phyloP scores from a whole-genome alignment of 2,888 invertebrate genomes.

The Scaptomyza polygonia region DNA sequence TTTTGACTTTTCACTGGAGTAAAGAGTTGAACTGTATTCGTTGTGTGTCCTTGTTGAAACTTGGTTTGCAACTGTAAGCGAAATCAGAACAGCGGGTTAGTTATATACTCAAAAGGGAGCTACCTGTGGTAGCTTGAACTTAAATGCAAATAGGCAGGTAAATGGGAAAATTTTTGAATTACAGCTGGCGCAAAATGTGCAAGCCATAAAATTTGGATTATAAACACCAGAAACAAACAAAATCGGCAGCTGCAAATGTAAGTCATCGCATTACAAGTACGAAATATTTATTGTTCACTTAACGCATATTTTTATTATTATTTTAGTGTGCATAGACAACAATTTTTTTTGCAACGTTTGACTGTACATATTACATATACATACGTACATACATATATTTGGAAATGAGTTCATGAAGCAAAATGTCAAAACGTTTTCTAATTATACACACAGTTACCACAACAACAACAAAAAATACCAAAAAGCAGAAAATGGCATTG shows the following conservation, averaged over 20 bases:
- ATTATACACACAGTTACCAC: slow-evolving; percentile 32
- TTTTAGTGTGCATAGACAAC: no score
- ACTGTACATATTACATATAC: background rate
- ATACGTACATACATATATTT: slow-evolving; percentile 19
- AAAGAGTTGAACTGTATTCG: slow-evolving; percentile 35
- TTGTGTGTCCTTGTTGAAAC: slow-evolving; percentile 36
- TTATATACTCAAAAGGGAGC: slow-evolving; percentile 46
- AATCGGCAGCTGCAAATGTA: slow-evolving; percentile 26
- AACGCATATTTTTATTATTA: no score
- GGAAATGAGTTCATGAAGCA: slow-evolving; percentile 45
- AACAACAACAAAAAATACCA: slow-evolving; percentile 36
- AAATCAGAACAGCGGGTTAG: slow-evolving; percentile 27
- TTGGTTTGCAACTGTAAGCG: slow-evolving; percentile 61
- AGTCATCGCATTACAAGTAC: slow-evolving; percentile 27
- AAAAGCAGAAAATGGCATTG: slow-evolving; percentile 2
- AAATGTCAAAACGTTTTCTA: slow-evolving; percentile 36
- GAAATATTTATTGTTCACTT: background rate
- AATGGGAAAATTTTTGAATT: background rate
- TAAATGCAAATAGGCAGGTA: slow-evolving; percentile 38
- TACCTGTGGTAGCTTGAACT: background rate
- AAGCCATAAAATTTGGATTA: slow-evolving; percentile 35
- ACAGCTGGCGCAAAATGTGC: slow-evolving; percentile 37
- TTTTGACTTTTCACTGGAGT: slow-evolving; percentile 3
- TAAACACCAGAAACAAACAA: background rate
- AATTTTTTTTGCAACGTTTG: no score